These are phyloP conservation scores for Ophion obscuratus DNA, from an alignment of 2,888 invertebrate genomes.

Conservation along the genomic window DNA sequence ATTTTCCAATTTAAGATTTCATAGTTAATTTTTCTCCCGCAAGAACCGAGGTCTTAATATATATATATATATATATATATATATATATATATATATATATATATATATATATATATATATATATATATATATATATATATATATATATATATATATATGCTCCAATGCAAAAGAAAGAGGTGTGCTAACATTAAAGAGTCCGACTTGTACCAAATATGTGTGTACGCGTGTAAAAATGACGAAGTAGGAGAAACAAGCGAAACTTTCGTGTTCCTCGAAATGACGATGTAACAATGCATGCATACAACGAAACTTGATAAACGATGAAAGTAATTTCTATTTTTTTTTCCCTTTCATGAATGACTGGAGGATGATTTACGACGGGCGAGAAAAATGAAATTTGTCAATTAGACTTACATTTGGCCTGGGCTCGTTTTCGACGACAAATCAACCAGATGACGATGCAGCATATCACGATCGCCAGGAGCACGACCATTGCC, in stretches of 20 bases:
- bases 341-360: not conserved
- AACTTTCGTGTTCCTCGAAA: constrained; percentile 56
- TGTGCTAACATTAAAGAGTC: not conserved
- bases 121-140: too few species aligned
- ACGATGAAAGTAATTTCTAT: constrained; percentile 1
- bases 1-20: too few species aligned
- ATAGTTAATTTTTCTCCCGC: too few species aligned
- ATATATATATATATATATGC: too few species aligned
- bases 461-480: constrained; percentile 92
- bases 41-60: too few species aligned
- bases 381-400: not conserved
- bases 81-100: too few species aligned
- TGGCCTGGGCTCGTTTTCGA: constrained; percentile 91
- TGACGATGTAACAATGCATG: constrained; percentile 41
- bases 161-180: too few species aligned
- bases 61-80: too few species aligned
- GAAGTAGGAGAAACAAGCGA: not conserved
- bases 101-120: too few species aligned
- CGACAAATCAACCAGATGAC: constrained; percentile 94
- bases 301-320: constrained; percentile 17
- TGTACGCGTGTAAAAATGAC: not conserved
- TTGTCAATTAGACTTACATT: constrained; percentile 88
- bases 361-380: not conserved
- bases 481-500: constrained; percentile 88
- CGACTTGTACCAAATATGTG: not conserved